phyloP scores from a whole-genome alignment of 2,888 invertebrate species.

The Bugula neritina region DNA sequence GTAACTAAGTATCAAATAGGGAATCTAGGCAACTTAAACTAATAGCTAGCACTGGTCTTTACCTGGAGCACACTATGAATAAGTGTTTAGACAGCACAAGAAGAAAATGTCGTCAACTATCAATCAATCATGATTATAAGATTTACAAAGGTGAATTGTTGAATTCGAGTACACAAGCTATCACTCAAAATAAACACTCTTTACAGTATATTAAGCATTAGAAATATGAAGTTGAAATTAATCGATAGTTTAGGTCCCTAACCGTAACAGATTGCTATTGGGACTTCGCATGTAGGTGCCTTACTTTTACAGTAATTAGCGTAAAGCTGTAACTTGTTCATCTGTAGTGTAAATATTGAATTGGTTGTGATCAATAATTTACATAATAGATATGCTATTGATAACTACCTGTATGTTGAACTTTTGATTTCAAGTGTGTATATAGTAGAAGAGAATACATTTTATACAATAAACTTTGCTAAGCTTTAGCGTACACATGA shows the following conservation, averaged over 20 bases:
- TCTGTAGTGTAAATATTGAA: not conserved
- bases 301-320: too few species aligned
- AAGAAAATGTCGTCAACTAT: conserved; percentile 28
- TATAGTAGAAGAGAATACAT: too few species aligned
- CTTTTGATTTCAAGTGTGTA: too few species aligned
- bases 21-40: too few species aligned
- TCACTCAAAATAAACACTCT: not conserved
- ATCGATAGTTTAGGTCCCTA: not conserved
- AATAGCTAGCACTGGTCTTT: too few species aligned
- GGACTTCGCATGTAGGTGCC: too few species aligned
- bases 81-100: not conserved
- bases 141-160: not conserved
- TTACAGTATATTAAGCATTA: not conserved
- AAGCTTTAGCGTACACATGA: too few species aligned
- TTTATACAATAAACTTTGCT: too few species aligned
- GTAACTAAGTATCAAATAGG: too few species aligned
- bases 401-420: too few species aligned
- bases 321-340: not conserved
- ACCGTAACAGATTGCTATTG: not conserved
- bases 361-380: not conserved
- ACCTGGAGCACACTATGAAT: too few species aligned
- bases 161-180: not conserved
- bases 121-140: not conserved
- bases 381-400: not conserved
- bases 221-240: not conserved